Evolutionary conservation across 2,113 vertebrate species (phyloP), one percentile per base, ranked within the genome.

Genomic region (Raphicerus campestris): DNA sequence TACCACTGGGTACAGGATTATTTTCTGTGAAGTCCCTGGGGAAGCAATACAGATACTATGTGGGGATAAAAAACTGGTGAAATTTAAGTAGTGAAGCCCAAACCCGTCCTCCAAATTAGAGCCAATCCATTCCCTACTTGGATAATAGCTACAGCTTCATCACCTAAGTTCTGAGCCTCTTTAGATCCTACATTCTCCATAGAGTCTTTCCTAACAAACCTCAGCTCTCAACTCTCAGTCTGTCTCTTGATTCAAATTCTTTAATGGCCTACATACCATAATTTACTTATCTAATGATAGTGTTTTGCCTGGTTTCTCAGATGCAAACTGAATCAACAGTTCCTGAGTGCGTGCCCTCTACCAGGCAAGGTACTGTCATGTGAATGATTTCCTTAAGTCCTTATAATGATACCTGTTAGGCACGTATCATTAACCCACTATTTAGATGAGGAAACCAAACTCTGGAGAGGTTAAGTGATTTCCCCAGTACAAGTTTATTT

Each of bases 1-100:
- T 92, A 94, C 96, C 98, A 97, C 92, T 89, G 93, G 0, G 0
- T 60, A 81, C 87, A 98, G 96, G 95, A 97, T 96, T 97, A 20
- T 11, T 77, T 96, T 97, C 89, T 95, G 5, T 35, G 87, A 91
- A 97, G 83, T 96, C 86, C 97, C 92, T 90, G 91, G 88, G 93
- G 81, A 98, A 95, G 84, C 93, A 93, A 96, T 49, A 96, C 4
- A 26, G 28, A 95, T 19, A 89, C 70, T 66, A 75, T 2, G 3
- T 32, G 70, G 80, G 5, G 1, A 94, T 95, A 70, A 89, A 55
- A 97, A 95, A 22, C 39, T 82, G 55, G 39, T 66, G 91, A 85
- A 55, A 88, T 10, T 84, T 61, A 53, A 85, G 20, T 15, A 10
- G 58, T 19, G 30, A 66, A 47, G 28, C 15, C 47, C 35, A 56